Evolutionary conservation across 2,797 vertebrate species (phyloP), one percentile per base, ranked within the genome.

Genomic region (Sebastes umbrosus): DNA sequence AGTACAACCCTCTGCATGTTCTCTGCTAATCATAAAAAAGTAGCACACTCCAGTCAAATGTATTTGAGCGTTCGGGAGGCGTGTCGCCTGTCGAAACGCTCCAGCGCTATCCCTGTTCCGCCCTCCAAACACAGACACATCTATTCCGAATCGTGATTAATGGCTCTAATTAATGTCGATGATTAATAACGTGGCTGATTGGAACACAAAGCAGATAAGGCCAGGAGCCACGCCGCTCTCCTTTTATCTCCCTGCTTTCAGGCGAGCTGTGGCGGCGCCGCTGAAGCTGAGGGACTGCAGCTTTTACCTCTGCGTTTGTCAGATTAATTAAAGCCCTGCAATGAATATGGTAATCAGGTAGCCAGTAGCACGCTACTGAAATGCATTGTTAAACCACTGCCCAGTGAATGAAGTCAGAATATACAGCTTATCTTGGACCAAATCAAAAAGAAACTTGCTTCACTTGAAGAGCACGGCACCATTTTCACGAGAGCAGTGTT

Each of bases 81-180:
- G 87, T 90, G 87, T 85, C 79, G 67, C 83, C 76, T 75, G 77
- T 83, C 60, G 88, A 86, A 90, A 90, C 71, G 87, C 90, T 93
- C 77, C 86, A 71, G 50, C 54, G 83, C 88, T 65, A 70, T 88
- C 84, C 84, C 77, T 71, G 84, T 91, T 90, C 86, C 75, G 16
- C 83, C 87, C 87, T 77, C 84, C 84, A 90, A 84, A 88, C 91
- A 80, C 83, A 70, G 93, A 95, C 92, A 89, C 92, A 84, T 94
- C 94, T 87, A 90, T 93, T 93, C 92, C 91, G 90, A 92, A 77
- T 83, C 69, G 63, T 96, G 95, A 96, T 96, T 95, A 95, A 96
- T 96, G 93, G 92, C 89, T 88, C 87, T 95, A 96, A 96, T 96
- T 96, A 96, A 93, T 86, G 91, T 86, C 87, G 86, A 82, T 95